These are phyloP conservation scores for Oreochromis spilurus DNA, from an alignment of 2,113 vertebrate species.

Conservation along the genomic window DNA sequence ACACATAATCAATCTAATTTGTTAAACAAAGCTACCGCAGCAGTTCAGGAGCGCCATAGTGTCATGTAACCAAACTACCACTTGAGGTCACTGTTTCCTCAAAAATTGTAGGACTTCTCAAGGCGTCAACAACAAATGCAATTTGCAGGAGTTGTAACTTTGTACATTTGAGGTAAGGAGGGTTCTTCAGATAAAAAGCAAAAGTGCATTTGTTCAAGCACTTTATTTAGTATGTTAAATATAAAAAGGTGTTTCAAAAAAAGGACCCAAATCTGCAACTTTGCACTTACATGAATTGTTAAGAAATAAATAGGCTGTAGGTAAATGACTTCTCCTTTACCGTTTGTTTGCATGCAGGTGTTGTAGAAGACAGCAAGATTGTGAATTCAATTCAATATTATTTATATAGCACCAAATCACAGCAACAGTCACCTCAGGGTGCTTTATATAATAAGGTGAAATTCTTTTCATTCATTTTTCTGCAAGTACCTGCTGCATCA, in stretches of 20 bases:
- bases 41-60: neutral
- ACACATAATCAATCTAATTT: neutral
- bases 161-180: neutral
- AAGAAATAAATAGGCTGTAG: neutral
- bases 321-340: neutral
- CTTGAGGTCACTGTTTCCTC: constrained; percentile 45
- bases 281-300: neutral
- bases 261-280: neutral
- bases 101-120: neutral
- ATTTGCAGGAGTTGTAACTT: neutral
- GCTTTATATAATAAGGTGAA: neutral
- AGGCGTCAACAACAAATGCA: neutral
- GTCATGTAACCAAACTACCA: constrained; percentile 2
- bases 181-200: neutral
- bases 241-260: neutral
- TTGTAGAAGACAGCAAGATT: neutral
- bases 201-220: neutral
- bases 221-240: neutral
- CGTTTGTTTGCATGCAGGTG: neutral
- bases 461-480: neutral
- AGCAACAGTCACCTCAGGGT: neutral
- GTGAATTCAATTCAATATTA: neutral
- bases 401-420: neutral
- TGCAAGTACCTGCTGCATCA: neutral
- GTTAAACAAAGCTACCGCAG: neutral